A percentile compares a stretch with the other conserved stretches of the same genome.
Evolutionary conservation across 2,888 invertebrate species (phyloP).

Genomic region (Sarcophaga caerulescens): DNA sequence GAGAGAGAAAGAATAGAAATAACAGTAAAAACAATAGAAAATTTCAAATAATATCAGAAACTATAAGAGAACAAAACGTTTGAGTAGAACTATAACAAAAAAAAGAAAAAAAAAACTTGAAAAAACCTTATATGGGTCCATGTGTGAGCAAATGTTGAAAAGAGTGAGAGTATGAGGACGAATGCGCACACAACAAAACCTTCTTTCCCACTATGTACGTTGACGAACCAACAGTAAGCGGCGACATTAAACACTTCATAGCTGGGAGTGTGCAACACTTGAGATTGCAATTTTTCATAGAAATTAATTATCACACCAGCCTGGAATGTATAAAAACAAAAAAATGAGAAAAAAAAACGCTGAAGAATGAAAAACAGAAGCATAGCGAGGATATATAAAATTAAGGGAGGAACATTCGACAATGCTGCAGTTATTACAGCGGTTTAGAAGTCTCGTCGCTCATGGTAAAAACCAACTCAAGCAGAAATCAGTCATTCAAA

Average conservation of each 20-base stretch:
- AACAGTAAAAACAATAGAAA: slow-evolving; percentile 32
- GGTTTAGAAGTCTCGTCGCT: no score
- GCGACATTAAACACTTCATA: slow-evolving; percentile 21
- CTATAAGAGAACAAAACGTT: slow-evolving; percentile 18
- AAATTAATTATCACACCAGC: slow-evolving; percentile 68
- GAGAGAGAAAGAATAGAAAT: no score
- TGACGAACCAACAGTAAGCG: slow-evolving; percentile 34
- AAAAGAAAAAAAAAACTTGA: slow-evolving; percentile 42
- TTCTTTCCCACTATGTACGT: no score
- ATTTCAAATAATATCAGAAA: slow-evolving; percentile 55
- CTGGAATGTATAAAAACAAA: slow-evolving; percentile 48
- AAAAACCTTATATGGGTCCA: not conserved
- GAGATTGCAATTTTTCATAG: slow-evolving; percentile 69
- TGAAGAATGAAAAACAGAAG: not conserved
- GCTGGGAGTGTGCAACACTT: slow-evolving; percentile 60
- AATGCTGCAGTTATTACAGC: no score
- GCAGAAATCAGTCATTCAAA: no score
- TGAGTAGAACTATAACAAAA: slow-evolving; percentile 11
- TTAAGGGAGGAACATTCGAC: no score
- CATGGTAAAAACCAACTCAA: no score
- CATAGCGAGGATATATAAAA: no score
- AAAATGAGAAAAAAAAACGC: not conserved
- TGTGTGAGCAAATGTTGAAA: slow-evolving; percentile 22
- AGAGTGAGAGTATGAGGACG: slow-evolving; percentile 20
- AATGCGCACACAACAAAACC: no score